Evolutionary conservation across 1,140 invertebrate species (phyloP).

Genomic region (Rhagoletis zephyria): DNA sequence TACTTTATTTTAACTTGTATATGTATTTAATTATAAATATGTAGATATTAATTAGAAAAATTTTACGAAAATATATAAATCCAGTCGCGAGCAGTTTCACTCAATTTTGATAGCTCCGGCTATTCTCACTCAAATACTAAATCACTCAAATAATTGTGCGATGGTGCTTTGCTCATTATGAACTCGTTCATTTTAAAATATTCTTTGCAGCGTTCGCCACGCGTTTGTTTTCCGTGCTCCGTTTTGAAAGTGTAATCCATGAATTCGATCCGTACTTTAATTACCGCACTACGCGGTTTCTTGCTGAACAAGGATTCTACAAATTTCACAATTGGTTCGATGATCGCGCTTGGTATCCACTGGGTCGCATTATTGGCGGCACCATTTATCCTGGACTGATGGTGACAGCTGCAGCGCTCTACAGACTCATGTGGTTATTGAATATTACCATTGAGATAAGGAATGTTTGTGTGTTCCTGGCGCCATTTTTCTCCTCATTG

Average conservation of each 20-base stretch:
- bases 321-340: slow-evolving; percentile 99
- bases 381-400: slow-evolving; percentile 98
- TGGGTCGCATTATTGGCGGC: slow-evolving; percentile 96
- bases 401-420: slow-evolving; percentile 95
- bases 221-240: slow-evolving; percentile 94
- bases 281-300: slow-evolving; percentile 94
- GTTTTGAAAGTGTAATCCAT: slow-evolving; percentile 98
- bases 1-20: too few relatives aligned
- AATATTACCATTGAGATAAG: slow-evolving; percentile 96
- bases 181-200: slow-evolving; percentile 57
- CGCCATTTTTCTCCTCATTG: slow-evolving; percentile 96
- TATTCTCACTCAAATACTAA: background rate
- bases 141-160: background rate
- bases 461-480: slow-evolving; percentile 98
- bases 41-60: too few relatives aligned
- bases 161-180: slow-evolving; percentile 9
- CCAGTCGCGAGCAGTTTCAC: background rate
- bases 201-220: slow-evolving; percentile 91
- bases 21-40: too few relatives aligned
- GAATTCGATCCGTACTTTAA: slow-evolving; percentile 99
- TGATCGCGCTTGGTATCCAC: slow-evolving; percentile 97
- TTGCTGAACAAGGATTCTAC: slow-evolving; percentile 97
- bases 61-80: background rate
- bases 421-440: slow-evolving; percentile 89
- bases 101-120: slow-evolving; percentile 18